Percentiles rank a stretch among this genome's conserved stretches.
phyloP scores from a whole-genome alignment of 2,113 vertebrate species.

The Egretta garzetta region DNA sequence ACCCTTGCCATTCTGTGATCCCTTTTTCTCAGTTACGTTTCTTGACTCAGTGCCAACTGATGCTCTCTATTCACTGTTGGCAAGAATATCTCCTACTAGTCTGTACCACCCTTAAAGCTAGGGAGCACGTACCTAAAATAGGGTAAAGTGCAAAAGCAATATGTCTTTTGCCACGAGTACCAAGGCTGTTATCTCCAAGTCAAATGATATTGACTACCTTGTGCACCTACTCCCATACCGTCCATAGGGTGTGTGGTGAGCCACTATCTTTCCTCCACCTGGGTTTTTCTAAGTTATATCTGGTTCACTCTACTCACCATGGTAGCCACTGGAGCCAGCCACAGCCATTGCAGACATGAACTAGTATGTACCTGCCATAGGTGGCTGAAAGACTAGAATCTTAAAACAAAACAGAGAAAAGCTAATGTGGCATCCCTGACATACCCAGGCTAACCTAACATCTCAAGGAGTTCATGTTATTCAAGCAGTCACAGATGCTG shows the following conservation, averaged over 20 bases:
- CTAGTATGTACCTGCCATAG: neutral
- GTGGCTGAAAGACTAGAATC: neutral
- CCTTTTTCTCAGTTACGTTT: neutral
- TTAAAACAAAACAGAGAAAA: neutral
- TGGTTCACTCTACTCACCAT: neutral
- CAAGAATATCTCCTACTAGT: neutral
- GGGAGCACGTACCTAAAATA: neutral
- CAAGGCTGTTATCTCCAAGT: neutral
- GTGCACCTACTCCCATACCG: neutral
- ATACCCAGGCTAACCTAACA: neutral
- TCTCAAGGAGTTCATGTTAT: neutral
- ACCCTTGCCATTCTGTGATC: no score
- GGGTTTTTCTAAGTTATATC: neutral
- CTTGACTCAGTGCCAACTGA: neutral
- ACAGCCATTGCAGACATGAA: neutral
- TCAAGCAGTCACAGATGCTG: neutral
- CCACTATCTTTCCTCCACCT: neutral
- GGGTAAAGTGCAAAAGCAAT: neutral
- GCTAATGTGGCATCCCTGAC: neutral
- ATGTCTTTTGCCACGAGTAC: neutral
- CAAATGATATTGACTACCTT: neutral
- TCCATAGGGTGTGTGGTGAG: neutral
- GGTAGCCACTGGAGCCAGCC: neutral
- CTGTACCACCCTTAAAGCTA: neutral
- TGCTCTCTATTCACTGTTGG: neutral